Percentiles rank a stretch among this genome's conserved stretches.
phyloP scores from a whole-genome alignment of 2,113 vertebrate genomes.

The Litocranius walleri region DNA sequence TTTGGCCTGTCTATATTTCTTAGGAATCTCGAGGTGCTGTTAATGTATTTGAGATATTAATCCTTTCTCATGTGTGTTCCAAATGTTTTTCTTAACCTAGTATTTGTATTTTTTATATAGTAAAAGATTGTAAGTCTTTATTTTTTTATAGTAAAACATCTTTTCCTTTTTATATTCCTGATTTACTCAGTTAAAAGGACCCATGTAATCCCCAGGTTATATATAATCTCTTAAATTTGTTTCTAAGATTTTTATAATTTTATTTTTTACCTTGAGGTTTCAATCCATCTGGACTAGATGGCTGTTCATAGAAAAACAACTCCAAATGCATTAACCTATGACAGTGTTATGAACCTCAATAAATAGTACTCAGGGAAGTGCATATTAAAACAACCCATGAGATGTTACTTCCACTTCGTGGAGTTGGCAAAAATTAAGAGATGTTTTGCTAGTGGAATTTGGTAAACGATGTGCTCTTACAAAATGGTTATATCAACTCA shows the following conservation, averaged over 20 bases:
- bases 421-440: conserved; percentile 11
- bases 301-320: background rate
- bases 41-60: background rate
- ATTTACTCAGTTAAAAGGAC: background rate
- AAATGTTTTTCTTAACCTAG: conserved; percentile 29
- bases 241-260: conserved; percentile 26
- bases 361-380: conserved; percentile 22
- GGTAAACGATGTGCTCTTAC: background rate
- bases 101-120: conserved; percentile 25
- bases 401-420: background rate
- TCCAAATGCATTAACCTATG: background rate
- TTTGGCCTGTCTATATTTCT: background rate
- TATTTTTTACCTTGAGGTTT: conserved; percentile 19
- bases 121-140: background rate
- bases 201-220: background rate
- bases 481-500: background rate
- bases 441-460: background rate
- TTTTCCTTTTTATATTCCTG: conserved; percentile 16
- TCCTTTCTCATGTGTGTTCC: background rate
- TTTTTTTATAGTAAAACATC: conserved; percentile 1
- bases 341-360: conserved; percentile 13
- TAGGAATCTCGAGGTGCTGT: background rate
- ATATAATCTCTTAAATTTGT: background rate
- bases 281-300: background rate
- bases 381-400: background rate